Conservation (phyloP, 2,797 vertebrate genomes). For the Intellagama lesueurii region DNA sequence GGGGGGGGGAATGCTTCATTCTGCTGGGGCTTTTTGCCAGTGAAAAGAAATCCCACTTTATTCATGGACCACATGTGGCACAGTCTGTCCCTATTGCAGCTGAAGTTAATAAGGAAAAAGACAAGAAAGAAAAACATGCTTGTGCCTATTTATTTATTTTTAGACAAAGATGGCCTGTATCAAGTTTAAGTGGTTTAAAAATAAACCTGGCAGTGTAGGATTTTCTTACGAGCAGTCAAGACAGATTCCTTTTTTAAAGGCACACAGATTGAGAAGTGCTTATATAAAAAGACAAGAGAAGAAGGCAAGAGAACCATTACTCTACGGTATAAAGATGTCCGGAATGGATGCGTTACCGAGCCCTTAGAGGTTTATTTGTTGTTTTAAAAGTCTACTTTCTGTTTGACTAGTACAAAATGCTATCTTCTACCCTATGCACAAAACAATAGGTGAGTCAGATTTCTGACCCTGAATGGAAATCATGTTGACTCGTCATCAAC, state of each 20-base stretch:
- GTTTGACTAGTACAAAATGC: constrained; percentile 55
- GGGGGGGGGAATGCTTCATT: too few species aligned
- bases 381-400: constrained; percentile 60
- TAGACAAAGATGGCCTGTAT: constrained; percentile 47
- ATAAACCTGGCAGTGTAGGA: constrained; percentile 72
- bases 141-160: constrained; percentile 28
- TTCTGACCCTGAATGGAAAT: constrained; percentile 71
- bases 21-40: too few species aligned
- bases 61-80: too few species aligned
- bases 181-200: constrained; percentile 49
- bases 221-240: constrained; percentile 65
- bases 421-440: constrained; percentile 39
- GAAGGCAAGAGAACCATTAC: constrained; percentile 66
- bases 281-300: constrained; percentile 46
- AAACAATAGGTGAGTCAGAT: constrained; percentile 61
- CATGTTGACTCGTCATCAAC: constrained; percentile 57
- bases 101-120: neutral
- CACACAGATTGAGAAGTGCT: constrained; percentile 71
- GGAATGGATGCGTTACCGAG: constrained; percentile 65
- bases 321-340: constrained; percentile 54
- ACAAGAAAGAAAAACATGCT: neutral
- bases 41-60: too few species aligned
- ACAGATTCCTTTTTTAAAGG: constrained; percentile 69
- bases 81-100: neutral
- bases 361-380: constrained; percentile 52